Base-by-base conservation (phyloP, 2,113 vertebrate species). In the Picathartes gymnocephalus region DNA sequence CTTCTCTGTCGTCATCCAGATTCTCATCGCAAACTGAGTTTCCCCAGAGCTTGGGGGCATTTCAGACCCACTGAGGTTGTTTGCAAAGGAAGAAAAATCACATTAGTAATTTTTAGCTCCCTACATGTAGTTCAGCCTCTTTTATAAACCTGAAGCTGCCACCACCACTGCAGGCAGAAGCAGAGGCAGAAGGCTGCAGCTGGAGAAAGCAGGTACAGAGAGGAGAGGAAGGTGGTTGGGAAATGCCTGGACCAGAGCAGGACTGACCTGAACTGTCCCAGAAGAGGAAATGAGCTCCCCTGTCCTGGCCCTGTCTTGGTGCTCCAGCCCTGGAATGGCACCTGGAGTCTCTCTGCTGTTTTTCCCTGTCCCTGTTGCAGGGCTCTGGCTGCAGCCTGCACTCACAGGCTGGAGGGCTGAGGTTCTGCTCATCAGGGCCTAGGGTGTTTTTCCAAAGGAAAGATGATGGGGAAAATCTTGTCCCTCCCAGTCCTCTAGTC, bases 231-330 rank as follows among this genome's bases (percentile, higher is more conserved):
- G 39, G 50, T 11, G 40, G 6, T 4, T 88, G 53, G 83, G 42
- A 71, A 76, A n/a, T 27, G 11, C 51, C 62, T 51, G 40, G 69
- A 33, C 1, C 4, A 15, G 37, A 23, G 30, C 57, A 51, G 80
- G 35, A 28, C 13, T 45, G 64, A 42, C 15, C 70, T 53, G 27
- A 15, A 3, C 16, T 37, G 27, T 50, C 45, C 61, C 25, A 39
- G 39, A 51, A 42, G 23, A 88, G 39, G 54, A 85, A 62, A 35
- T 14, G 45, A 10, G 9, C 21, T 70, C 30, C 33, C 13, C 40
- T 60, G 37, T 56, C 62, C 47, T 9, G 12, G 37, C 0, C 0
- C n/a, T 48, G 83, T 50, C 39, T 57, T 0, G 0, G 14, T 72
- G 53, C 54, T 77, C 37, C 53, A 9, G 54, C 30, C 33, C 70